A percentile compares a stretch with the other conserved stretches of the same genome.
Evolutionary conservation across 2,888 invertebrate genomes (phyloP).

Genomic region (Leptopilina myrica): DNA sequence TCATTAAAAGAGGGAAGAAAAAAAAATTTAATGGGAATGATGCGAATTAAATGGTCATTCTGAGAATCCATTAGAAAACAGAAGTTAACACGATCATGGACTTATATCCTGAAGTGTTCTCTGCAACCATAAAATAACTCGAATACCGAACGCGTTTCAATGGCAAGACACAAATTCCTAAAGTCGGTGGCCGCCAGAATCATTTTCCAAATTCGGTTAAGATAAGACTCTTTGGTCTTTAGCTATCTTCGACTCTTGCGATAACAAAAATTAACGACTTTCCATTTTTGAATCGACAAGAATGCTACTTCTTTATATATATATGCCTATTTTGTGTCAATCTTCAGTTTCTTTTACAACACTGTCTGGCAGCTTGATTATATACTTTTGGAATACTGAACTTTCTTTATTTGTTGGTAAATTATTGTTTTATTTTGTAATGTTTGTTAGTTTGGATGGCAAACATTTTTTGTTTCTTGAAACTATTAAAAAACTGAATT

Average conservation of each 20-base stretch:
- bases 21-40: slow-evolving; percentile 15
- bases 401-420: no score
- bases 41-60: slow-evolving; percentile 55
- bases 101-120: slow-evolving; percentile 35
- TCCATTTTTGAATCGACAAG: neutral
- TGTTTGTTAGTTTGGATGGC: no score
- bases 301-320: neutral
- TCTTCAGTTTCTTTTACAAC: no score
- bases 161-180: slow-evolving; percentile 69
- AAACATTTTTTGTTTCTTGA: no score
- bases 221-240: slow-evolving; percentile 58
- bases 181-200: slow-evolving; percentile 58
- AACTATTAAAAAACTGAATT: no score
- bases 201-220: slow-evolving; percentile 71
- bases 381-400: no score
- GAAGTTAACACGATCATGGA: slow-evolving; percentile 64
- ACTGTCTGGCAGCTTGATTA: no score
- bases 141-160: slow-evolving; percentile 65
- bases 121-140: slow-evolving; percentile 54
- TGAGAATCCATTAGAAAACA: slow-evolving; percentile 69
- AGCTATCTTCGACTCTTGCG: slow-evolving; percentile 12
- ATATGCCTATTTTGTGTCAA: no score
- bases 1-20: neutral
- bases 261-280: slow-evolving; percentile 21
- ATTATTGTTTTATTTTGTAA: no score